A percentile compares a stretch with the other conserved stretches of the same genome.
phyloP scores from a whole-genome alignment of 2,113 vertebrate species.

The Bolborhynchus lineola region DNA sequence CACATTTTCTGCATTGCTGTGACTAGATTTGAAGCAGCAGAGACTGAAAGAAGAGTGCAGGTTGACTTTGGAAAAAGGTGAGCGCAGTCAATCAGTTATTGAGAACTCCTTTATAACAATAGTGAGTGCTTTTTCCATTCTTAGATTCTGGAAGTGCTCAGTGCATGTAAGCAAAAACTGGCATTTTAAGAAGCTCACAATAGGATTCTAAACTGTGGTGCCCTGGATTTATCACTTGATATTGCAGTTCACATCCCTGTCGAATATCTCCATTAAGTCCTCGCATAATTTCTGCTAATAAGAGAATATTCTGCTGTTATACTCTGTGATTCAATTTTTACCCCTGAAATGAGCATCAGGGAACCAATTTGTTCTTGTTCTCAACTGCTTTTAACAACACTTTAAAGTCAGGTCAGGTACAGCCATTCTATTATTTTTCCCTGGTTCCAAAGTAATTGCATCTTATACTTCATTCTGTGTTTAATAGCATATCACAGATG shows the following conservation, averaged over 20 bases:
- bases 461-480: background rate
- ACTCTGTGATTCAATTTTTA: background rate
- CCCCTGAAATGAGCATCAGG: background rate
- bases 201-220: background rate
- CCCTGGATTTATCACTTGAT: slow-evolving; percentile 21
- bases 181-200: slow-evolving; percentile 2
- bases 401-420: slow-evolving; percentile 33
- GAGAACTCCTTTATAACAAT: background rate
- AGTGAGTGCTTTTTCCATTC: background rate
- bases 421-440: background rate
- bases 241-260: background rate
- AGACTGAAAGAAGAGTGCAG: background rate
- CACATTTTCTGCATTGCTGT: background rate
- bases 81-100: slow-evolving; percentile 26
- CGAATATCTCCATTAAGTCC: background rate
- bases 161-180: background rate
- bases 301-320: background rate
- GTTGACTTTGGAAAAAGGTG: background rate
- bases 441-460: slow-evolving; percentile 3
- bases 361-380: background rate
- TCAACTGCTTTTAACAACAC: background rate
- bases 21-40: background rate
- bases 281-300: slow-evolving; percentile 1
- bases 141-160: background rate
- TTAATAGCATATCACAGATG: background rate